Percentiles rank a stretch among this genome's conserved stretches.
Evolutionary conservation across 2,888 invertebrate genomes (phyloP).

Genomic region (Acanthacorydalis orientalis): DNA sequence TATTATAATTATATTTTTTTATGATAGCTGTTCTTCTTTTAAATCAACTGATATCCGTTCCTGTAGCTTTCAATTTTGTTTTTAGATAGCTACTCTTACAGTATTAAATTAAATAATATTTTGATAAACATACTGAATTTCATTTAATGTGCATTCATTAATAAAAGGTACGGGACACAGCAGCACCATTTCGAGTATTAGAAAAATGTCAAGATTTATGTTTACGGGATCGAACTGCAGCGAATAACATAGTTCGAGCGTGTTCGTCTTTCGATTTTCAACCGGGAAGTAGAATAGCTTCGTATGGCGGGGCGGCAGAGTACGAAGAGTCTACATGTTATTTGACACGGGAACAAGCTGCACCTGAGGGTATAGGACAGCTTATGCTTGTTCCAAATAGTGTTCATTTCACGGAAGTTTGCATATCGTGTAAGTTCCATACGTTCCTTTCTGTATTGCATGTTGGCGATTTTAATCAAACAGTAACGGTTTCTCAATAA

Average conservation of each 20-base stretch:
- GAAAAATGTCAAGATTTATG: conserved; percentile 82
- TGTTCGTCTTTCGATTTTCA: conserved; percentile 85
- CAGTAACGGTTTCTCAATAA: too few relatives aligned
- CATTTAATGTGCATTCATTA: neutral
- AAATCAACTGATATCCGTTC: too few relatives aligned
- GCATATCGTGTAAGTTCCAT: conserved; percentile 60
- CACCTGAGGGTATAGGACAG: conserved; percentile 76
- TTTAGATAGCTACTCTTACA: too few relatives aligned
- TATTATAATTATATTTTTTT: too few relatives aligned
- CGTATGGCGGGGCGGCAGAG: conserved; percentile 63
- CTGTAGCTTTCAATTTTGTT: too few relatives aligned
- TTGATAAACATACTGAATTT: too few relatives aligned
- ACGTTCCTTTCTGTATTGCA: neutral
- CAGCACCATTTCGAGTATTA: conserved; percentile 70
- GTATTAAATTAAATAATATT: too few relatives aligned
- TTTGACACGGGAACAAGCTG: conserved; percentile 67
- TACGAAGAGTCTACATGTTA: conserved; percentile 82
- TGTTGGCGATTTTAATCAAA: too few relatives aligned
- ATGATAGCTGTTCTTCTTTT: too few relatives aligned
- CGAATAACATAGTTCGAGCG: conserved; percentile 66
- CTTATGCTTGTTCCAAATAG: conserved; percentile 80
- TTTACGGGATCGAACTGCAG: conserved; percentile 55
- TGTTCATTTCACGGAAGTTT: conserved; percentile 80
- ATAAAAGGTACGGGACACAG: conserved; percentile 55
- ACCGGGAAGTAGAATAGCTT: conserved; percentile 71